Evolutionary conservation across 2,888 invertebrate species (phyloP), one percentile per base, ranked within the genome.

Genomic region (Cephus rjabovi): DNA sequence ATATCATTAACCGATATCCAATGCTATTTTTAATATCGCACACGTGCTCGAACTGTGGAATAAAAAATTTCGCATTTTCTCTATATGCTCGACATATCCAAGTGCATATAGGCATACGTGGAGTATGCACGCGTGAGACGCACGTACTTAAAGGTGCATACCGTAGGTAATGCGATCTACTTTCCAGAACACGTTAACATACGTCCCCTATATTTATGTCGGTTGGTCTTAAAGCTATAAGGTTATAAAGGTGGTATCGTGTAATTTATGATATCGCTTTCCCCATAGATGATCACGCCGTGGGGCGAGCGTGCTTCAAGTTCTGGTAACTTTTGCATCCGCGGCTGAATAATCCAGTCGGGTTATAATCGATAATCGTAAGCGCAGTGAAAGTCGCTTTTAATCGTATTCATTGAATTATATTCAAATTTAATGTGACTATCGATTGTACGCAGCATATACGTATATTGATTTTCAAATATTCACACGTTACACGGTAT

Each of bases 81-180:
- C 33, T 33, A 1, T 70, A 30, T 1, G 12, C 70, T 30, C 71
- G 31, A 23, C 15, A 31, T 33, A 71, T 3, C 31, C 30, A 71
- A 15, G 34, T 31, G 15, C 33, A 33, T 9, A 23, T 3, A 71
- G 9, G 23, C 56, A 9, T 23, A 56, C 2, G 56, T 56, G 23
- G 0, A 23, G 23, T 23, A 56, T 56, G 56, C 56, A 56, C 56
- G 56, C 56, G 56, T 56, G 23, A 23, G 23, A 56, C 23, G 56
- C 71, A 33, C 71, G 71, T 71, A 71, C 31, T 71, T 31, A 71
- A 71, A 23, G 74, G 79, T 75, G 76, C 71, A 80, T 77, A 70
- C 74, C 76, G 77, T 74, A 75, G 75, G 76, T 76, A 56, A 70
- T 77, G 74, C 76, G 76, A 78, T 80, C 76, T 75, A 77, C 80